Base-by-base conservation (phyloP, 2,797 vertebrate species). In the Bradypus variegatus region DNA sequence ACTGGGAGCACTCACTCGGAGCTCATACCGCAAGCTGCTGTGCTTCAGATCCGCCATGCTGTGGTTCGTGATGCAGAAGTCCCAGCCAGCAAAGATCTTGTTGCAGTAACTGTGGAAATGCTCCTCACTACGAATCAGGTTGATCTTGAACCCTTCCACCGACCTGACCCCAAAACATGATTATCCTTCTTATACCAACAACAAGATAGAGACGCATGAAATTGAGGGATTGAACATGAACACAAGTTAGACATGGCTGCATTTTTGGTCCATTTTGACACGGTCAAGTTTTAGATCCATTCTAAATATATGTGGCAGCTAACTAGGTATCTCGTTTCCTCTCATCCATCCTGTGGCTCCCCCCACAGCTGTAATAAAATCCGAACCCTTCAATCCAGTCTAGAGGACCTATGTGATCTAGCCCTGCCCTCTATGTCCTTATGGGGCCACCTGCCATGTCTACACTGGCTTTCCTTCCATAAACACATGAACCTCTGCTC, bases 21-120 rank as follows among this genome's bases (percentile, higher is more conserved):
- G 98, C 96, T 99, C 99, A 0, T 98, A 98, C 0, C 97, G 98
- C 90, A 99, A 96, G 94, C 98, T 99, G 96, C 97, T 98, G 45
- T 98, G 98, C 95, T 99, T 99, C 60, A 99, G 96, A 70, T 13
- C 93, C 0, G 98, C 98, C 14, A 98, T 98, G 2, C 96, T 98
- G 77, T 97, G 97, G 78, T 98, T 98, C 91, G 98, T 99, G 96
- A 99, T 99, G 93, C 99, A 99, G 97, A 99, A 99, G 94, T 99
- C 99, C 99, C 99, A 99, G 94, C 99, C 99, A 0, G 99, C 97
- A 88, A 99, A 99, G 88, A 99, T 97, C 97, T 99, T 99, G 96
- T 99, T 99, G 97, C 98, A 99, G 94, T 99, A 99, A 95, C 98
- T 99, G 97, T 99, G 99, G 94, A 99, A 99, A 41, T 98, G 98